Evolutionary conservation across 2,797 vertebrate genomes (phyloP).

Genomic region (Phoxinus dragarum): DNA sequence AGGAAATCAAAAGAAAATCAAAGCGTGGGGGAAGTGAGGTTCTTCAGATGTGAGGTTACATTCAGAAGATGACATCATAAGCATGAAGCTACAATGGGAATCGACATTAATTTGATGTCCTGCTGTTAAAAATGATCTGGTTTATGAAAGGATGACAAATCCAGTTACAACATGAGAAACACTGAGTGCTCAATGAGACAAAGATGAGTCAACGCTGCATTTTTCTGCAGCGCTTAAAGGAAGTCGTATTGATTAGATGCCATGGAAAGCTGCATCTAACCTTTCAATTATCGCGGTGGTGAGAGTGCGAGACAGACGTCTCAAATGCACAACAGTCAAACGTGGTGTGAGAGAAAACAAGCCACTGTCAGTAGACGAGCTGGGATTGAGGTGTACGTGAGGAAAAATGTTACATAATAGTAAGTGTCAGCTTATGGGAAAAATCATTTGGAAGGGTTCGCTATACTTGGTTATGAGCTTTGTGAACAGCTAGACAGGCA

Average conservation of each 20-base stretch:
- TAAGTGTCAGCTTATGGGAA: slow-evolving; percentile 4
- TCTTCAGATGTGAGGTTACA: not conserved
- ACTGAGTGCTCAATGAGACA: slow-evolving; percentile 31
- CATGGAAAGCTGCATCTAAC: slow-evolving; percentile 49
- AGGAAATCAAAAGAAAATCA: slow-evolving; percentile 19
- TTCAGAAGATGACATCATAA: slow-evolving; percentile 31
- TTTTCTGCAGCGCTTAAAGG: slow-evolving; percentile 38
- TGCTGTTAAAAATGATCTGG: slow-evolving; percentile 44
- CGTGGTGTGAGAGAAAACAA: slow-evolving; percentile 27
- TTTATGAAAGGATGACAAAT: slow-evolving; percentile 48
- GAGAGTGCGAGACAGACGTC: slow-evolving; percentile 38
- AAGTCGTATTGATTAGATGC: slow-evolving; percentile 49
- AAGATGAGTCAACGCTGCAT: slow-evolving; percentile 43
- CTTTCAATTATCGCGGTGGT: slow-evolving; percentile 43
- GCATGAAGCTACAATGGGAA: slow-evolving; percentile 5
- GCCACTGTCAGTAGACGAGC: not conserved
- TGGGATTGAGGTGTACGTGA: slow-evolving; percentile 1
- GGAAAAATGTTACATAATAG: slow-evolving; percentile 22
- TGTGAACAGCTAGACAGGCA: not conserved
- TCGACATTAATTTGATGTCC: slow-evolving; percentile 39
- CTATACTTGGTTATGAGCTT: not conserved
- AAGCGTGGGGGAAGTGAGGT: slow-evolving; percentile 7
- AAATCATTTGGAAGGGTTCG: not conserved
- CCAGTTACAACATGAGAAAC: slow-evolving; percentile 41
- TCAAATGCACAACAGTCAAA: slow-evolving; percentile 37